Percentiles rank a stretch among this genome's conserved stretches.
Evolutionary conservation across 2,113 vertebrate genomes (phyloP).

Genomic region (Trichechus manatus): DNA sequence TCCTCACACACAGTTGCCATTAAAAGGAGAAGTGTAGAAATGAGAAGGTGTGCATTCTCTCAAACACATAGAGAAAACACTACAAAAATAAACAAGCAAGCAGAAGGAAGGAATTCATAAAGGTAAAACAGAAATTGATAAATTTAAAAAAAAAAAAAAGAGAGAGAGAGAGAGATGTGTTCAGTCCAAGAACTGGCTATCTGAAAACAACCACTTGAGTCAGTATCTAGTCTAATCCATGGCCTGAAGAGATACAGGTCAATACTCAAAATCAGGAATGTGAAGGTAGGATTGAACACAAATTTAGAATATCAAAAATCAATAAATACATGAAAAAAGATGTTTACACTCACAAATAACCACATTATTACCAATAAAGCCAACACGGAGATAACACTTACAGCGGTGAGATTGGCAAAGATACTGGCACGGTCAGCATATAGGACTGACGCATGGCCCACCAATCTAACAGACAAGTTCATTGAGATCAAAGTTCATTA

Average conservation of each 20-base stretch:
- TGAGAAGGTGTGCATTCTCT: not conserved
- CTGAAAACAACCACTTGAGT: not conserved
- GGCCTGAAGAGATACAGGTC: not conserved
- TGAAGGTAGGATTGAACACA: not conserved
- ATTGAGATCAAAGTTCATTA: not conserved
- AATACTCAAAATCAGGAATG: not conserved
- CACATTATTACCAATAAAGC: not conserved
- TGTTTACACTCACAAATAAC: not conserved
- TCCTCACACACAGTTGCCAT: not conserved
- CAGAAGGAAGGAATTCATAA: not conserved
- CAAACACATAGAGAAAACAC: not conserved
- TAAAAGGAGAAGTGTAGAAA: conserved; percentile 4
- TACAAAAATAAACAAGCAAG: not conserved
- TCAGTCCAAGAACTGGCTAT: not conserved
- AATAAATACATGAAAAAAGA: not conserved
- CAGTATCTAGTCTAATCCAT: not conserved
- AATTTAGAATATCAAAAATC: not conserved
- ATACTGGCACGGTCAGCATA: not conserved
- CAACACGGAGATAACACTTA: not conserved
- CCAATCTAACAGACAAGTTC: not conserved
- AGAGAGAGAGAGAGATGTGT: not conserved
- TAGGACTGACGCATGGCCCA: no score
- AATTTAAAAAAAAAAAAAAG: not conserved
- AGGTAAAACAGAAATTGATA: not conserved
- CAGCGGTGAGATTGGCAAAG: not conserved